Evolutionary conservation across 2,888 invertebrate genomes (phyloP).

Genomic region (Didymodactylos carnosus): DNA sequence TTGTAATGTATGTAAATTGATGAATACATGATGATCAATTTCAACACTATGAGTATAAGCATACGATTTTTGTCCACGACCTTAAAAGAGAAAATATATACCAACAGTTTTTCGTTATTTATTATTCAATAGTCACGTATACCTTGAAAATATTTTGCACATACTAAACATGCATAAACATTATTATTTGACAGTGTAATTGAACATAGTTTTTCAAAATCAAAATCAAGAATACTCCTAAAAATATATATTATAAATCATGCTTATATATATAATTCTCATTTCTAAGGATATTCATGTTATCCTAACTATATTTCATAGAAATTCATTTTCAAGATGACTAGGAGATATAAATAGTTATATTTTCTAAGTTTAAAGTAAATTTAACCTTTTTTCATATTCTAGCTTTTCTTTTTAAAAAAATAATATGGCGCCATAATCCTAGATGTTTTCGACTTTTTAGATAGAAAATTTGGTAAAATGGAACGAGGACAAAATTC

Average conservation of each 20-base stretch:
- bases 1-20: slow-evolving; percentile 81
- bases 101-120: no score
- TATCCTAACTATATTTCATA: no score
- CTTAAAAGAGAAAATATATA: slow-evolving; percentile 17
- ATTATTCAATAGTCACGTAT: slow-evolving; percentile 15
- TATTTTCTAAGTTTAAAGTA: no score
- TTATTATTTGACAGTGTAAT: slow-evolving; percentile 91
- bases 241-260: background rate
- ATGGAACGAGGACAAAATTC: no score
- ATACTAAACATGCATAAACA: slow-evolving; percentile 94
- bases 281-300: background rate
- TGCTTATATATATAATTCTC: background rate
- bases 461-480: no score
- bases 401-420: no score
- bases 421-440: no score
- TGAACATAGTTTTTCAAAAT: slow-evolving; percentile 96
- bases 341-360: no score
- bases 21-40: slow-evolving; percentile 86
- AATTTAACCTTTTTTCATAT: no score
- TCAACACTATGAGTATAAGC: slow-evolving; percentile 97
- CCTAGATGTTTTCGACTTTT: no score
- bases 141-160: slow-evolving; percentile 84
- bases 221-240: slow-evolving; percentile 56
- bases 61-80: slow-evolving; percentile 87
- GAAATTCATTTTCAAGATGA: no score